These are phyloP conservation scores for Tylochromis polylepis DNA, from an alignment of 2,113 vertebrate genomes.

Conservation along the genomic window DNA sequence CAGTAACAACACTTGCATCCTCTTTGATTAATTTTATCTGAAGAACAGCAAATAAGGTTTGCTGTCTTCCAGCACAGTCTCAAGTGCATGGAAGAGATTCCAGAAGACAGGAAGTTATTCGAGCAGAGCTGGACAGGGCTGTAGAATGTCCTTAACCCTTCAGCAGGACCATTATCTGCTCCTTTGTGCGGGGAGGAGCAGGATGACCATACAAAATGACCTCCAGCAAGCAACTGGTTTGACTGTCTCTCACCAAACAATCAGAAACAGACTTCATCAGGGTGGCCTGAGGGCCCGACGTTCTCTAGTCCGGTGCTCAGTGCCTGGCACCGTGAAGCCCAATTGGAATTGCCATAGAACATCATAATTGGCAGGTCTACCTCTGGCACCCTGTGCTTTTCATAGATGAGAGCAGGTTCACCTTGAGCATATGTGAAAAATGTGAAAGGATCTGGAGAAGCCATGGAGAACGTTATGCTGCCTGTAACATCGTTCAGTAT, in stretches of 20 bases:
- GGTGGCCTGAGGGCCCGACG: not conserved
- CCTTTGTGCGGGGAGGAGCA: not conserved
- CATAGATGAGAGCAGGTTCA: not conserved
- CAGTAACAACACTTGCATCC: not conserved
- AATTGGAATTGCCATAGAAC: not conserved
- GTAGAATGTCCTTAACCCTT: not conserved
- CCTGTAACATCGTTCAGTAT: not conserved
- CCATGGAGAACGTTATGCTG: not conserved
- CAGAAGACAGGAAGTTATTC: not conserved
- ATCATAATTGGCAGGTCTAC: not conserved
- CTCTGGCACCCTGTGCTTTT: not conserved
- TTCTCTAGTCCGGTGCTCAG: not conserved
- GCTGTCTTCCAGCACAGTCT: fast-evolving
- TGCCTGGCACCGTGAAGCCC: fast-evolving
- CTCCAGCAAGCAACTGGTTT: not conserved
- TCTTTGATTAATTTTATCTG: not conserved
- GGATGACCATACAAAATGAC: not conserved
- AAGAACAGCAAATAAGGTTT: not conserved
- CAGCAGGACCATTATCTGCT: not conserved
- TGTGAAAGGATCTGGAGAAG: not conserved
- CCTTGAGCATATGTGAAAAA: not conserved
- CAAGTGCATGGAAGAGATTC: not conserved
- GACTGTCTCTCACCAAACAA: not conserved
- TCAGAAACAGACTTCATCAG: not conserved
- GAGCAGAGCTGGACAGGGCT: not conserved